A percentile compares a stretch with the other conserved stretches of the same genome.
These are phyloP conservation scores for Heteromyza rotundicornis DNA, from an alignment of 2,888 invertebrate species.

Conservation along the genomic window DNA sequence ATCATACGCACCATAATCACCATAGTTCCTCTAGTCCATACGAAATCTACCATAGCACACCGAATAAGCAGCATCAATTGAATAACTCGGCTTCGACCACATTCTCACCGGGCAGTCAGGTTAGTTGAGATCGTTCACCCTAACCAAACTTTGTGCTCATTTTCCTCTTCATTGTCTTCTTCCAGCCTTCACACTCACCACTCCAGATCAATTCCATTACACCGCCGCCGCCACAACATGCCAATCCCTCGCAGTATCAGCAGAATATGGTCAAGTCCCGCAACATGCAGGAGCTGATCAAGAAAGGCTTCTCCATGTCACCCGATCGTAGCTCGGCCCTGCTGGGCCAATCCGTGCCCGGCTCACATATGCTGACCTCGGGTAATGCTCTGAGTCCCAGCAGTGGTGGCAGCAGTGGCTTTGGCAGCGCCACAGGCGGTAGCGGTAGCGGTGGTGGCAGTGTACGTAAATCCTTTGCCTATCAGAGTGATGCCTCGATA, in stretches of 20 bases:
- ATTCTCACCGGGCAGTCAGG: slow-evolving; percentile 74
- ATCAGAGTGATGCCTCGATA: slow-evolving; percentile 50
- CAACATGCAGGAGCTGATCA: slow-evolving; percentile 65
- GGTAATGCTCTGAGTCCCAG: slow-evolving; percentile 57
- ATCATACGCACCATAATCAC: slow-evolving; percentile 41
- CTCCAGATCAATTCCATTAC: slow-evolving; percentile 54
- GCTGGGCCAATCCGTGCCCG: slow-evolving; percentile 71
- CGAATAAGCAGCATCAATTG: slow-evolving; percentile 53
- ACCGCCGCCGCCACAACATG: slow-evolving; percentile 60
- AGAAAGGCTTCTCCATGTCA: slow-evolving; percentile 69
- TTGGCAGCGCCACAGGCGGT: slow-evolving; percentile 45
- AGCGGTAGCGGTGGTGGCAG: slow-evolving; percentile 24
- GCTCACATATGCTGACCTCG: slow-evolving; percentile 64
- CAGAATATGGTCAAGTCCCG: slow-evolving; percentile 52
- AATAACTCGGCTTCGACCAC: slow-evolving; percentile 61
- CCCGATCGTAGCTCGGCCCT: slow-evolving; percentile 64
- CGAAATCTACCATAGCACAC: slow-evolving; percentile 61
- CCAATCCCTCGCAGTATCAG: slow-evolving; percentile 56
- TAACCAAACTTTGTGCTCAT: background rate
- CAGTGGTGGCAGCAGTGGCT: slow-evolving; percentile 56
- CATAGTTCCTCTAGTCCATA: slow-evolving; percentile 57
- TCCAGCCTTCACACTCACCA: slow-evolving; percentile 65
- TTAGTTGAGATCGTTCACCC: slow-evolving; percentile 22
- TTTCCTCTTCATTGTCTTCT: background rate
- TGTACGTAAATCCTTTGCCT: slow-evolving; percentile 51